Conservation (phyloP, 1,140 invertebrate genomes). For the Pemphigus obesinymphae region DNA sequence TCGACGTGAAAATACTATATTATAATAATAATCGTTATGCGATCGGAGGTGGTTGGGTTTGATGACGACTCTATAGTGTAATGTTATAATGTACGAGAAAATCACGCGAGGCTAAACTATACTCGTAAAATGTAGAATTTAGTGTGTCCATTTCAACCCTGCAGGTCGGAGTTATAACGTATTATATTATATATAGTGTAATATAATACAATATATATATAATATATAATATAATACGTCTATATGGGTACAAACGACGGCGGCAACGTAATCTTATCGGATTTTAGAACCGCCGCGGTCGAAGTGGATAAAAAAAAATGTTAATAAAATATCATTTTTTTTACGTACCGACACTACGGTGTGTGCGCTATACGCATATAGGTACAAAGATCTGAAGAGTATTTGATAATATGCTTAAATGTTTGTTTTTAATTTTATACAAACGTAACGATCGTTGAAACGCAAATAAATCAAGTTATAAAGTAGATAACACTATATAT, state of each 20-base stretch:
- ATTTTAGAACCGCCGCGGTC: background rate
- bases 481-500: too few species aligned
- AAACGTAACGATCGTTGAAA: too few species aligned
- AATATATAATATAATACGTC: too few species aligned
- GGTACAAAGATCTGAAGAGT: background rate
- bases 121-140: constrained; percentile 16
- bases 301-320: background rate
- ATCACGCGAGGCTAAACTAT: background rate
- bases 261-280: background rate
- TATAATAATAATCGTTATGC: constrained; percentile 1
- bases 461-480: too few species aligned
- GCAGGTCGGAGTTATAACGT: background rate
- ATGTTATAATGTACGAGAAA: background rate
- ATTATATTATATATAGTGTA: too few species aligned
- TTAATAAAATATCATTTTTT: background rate
- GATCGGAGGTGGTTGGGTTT: background rate
- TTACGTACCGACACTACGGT: background rate
- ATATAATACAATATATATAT: too few species aligned
- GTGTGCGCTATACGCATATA: background rate
- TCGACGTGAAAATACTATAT: background rate
- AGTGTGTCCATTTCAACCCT: background rate
- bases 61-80: background rate
- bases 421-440: background rate
- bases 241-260: background rate
- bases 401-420: background rate